phyloP scores from a whole-genome alignment of 2,888 invertebrate species.

The Hypercompe scribonia region DNA sequence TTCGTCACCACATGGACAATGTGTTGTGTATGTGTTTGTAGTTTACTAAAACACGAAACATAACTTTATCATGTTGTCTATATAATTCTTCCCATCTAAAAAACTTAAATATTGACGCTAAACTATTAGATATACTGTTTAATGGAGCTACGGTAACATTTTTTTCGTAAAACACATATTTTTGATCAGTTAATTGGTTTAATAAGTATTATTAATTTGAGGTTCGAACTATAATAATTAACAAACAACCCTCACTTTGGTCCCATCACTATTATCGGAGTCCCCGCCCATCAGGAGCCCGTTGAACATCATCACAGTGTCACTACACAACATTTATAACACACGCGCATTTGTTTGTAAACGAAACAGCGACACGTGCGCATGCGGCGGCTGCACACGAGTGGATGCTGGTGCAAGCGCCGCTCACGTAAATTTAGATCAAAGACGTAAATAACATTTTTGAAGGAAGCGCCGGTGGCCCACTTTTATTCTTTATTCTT shows the following conservation, averaged over 20 bases:
- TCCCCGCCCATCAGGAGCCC: slow-evolving; percentile 76
- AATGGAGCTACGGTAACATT: no score
- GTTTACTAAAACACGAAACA: background rate
- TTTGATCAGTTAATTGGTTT: background rate
- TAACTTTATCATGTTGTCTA: background rate
- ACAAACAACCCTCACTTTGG: slow-evolving; percentile 73
- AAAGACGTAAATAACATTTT: slow-evolving; percentile 53
- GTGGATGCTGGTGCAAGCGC: slow-evolving; percentile 39
- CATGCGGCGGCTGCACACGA: slow-evolving; percentile 34
- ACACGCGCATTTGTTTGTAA: slow-evolving; percentile 44
- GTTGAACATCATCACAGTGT: slow-evolving; percentile 77
- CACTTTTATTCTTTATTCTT: slow-evolving; percentile 55
- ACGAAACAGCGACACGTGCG: slow-evolving; percentile 31
- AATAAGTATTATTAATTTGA: background rate
- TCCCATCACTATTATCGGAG: slow-evolving; percentile 77
- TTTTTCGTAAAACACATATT: background rate
- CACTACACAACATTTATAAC: slow-evolving; percentile 34
- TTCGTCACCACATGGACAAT: no score
- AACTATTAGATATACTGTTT: no score
- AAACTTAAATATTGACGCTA: no score
- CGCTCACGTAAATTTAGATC: slow-evolving; percentile 50
- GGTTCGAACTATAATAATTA: background rate
- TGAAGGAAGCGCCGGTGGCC: slow-evolving; percentile 54
- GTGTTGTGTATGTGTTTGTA: background rate
- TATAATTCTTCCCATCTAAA: background rate